These are phyloP conservation scores for Synodontis membranacea DNA, from an alignment of 2,113 vertebrate genomes.

Conservation along the genomic window DNA sequence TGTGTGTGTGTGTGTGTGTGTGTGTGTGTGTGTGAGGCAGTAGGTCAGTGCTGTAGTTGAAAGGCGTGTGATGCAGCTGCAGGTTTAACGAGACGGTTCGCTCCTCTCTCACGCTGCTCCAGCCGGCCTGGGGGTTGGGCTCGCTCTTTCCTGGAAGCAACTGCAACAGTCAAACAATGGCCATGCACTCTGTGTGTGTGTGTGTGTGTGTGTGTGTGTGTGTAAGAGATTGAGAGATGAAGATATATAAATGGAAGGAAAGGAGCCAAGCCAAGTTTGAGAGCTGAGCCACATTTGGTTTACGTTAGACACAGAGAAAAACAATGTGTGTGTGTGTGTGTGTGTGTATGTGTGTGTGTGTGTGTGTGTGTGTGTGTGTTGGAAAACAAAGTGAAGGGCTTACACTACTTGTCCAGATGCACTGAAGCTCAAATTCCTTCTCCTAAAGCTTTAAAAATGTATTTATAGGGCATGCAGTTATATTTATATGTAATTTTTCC, in stretches of 20 bases:
- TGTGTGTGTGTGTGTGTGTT: neutral
- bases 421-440: neutral
- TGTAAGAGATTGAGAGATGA: slow-evolving; percentile 2
- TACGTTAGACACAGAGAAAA: neutral
- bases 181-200: neutral
- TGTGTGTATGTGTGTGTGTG: slow-evolving; percentile 2
- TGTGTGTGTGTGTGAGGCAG: slow-evolving; percentile 13
- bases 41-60: slow-evolving; percentile 25
- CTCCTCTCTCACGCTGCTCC: slow-evolving; percentile 15
- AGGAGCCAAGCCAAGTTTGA: slow-evolving; percentile 18
- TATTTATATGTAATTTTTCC: too few relatives aligned
- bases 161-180: slow-evolving; percentile 36
- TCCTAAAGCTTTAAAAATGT: neutral
- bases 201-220: slow-evolving; percentile 17
- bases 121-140: slow-evolving; percentile 2
- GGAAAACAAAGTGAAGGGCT: neutral
- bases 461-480: too few relatives aligned
- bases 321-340: slow-evolving; percentile 5
- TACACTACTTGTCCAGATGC: neutral
- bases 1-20: slow-evolving; percentile 18
- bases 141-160: slow-evolving; percentile 38
- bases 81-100: slow-evolving; percentile 31
- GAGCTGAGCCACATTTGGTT: slow-evolving; percentile 35
- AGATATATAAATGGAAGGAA: slow-evolving; percentile 18
- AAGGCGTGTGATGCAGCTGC: slow-evolving; percentile 34